Conservation (phyloP, 2,797 vertebrate species). For the Smutsia gigantea region DNA sequence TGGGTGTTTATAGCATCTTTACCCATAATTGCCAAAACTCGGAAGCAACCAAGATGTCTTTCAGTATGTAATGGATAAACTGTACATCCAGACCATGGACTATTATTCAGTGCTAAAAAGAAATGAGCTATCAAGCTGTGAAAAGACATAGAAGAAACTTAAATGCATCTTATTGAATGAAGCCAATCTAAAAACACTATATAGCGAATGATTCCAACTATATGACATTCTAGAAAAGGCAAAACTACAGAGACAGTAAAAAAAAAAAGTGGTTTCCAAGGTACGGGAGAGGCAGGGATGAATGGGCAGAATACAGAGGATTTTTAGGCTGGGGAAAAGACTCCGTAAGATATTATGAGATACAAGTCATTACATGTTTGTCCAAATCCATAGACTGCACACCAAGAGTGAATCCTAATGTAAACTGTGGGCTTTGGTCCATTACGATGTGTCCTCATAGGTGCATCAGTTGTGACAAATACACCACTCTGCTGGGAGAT, state of each 20-base stretch:
- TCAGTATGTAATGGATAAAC: not conserved
- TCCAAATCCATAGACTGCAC: not conserved
- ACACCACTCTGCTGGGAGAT: not conserved
- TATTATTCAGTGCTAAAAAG: not conserved
- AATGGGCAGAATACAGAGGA: not conserved
- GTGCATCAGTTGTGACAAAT: not conserved
- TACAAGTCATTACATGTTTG: not conserved
- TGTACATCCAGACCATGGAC: not conserved
- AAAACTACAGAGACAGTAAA: not conserved
- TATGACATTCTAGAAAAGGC: too few species aligned
- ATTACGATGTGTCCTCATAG: not conserved
- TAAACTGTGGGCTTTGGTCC: not conserved
- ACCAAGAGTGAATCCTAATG: not conserved
- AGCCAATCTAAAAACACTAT: not conserved
- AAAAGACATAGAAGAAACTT: not conserved
- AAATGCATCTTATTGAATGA: not conserved
- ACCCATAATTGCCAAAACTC: not conserved
- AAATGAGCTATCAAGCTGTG: not conserved
- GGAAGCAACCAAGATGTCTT: not conserved
- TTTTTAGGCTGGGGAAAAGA: not conserved
- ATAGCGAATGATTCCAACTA: not conserved
- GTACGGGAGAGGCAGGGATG: not conserved
- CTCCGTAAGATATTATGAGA: not conserved
- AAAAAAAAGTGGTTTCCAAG: not conserved
- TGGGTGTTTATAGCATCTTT: not conserved